Evolutionary conservation across 2,888 invertebrate genomes (phyloP).

Genomic region (Phengaris arion): DNA sequence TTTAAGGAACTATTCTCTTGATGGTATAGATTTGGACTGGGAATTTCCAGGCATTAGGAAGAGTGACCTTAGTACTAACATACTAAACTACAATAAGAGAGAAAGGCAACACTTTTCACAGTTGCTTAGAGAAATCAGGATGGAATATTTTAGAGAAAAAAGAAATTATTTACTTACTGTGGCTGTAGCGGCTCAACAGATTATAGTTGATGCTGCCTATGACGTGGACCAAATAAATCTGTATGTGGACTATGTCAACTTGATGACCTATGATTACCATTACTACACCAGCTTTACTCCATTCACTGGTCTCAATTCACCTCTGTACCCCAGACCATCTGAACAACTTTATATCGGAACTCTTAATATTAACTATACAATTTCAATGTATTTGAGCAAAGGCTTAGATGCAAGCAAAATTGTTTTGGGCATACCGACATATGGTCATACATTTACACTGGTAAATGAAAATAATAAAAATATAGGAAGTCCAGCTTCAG

Average conservation of each 20-base stretch:
- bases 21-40: slow-evolving; percentile 91
- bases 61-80: slow-evolving; percentile 27
- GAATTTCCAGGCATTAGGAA: slow-evolving; percentile 87
- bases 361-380: slow-evolving; percentile 90
- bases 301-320: slow-evolving; percentile 91
- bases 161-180: slow-evolving; percentile 83
- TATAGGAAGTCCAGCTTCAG: slow-evolving; percentile 85
- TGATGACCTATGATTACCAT: slow-evolving; percentile 97
- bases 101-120: slow-evolving; percentile 87
- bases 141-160: slow-evolving; percentile 81
- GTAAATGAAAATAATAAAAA: slow-evolving; percentile 83
- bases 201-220: slow-evolving; percentile 87
- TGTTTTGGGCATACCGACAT: slow-evolving; percentile 92
- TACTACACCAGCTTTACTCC: slow-evolving; percentile 87
- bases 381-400: slow-evolving; percentile 85
- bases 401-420: slow-evolving; percentile 89
- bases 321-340: slow-evolving; percentile 81
- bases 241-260: slow-evolving; percentile 90
- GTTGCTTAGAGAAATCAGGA: slow-evolving; percentile 85
- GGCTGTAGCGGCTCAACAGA: slow-evolving; percentile 89
- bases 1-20: slow-evolving; percentile 77
- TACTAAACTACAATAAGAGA: slow-evolving; percentile 44
- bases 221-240: slow-evolving; percentile 87
- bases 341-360: slow-evolving; percentile 84
- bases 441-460: slow-evolving; percentile 88